Conservation (phyloP, 1,140 invertebrate species). For the Penaeus indicus region DNA sequence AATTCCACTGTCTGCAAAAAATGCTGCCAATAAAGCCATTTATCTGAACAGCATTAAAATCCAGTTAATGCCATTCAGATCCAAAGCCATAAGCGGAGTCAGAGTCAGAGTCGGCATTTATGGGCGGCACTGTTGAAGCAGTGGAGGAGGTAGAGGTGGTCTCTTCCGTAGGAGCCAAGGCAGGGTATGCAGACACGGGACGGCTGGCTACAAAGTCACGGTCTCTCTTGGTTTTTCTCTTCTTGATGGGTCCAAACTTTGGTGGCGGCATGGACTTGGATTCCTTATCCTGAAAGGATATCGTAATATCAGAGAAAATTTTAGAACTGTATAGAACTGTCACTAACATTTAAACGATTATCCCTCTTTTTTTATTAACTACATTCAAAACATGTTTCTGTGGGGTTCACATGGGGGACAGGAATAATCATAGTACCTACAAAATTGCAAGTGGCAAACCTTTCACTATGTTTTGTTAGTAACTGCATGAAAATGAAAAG, state of each 20-base stretch:
- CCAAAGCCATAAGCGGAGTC: conserved; percentile 86
- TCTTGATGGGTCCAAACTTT: conserved; percentile 77
- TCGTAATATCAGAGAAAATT: too few species aligned
- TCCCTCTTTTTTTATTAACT: conserved; percentile 73
- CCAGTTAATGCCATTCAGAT: conserved; percentile 75
- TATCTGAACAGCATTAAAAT: too few species aligned
- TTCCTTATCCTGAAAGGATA: conserved; percentile 68
- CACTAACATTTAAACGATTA: conserved; percentile 27
- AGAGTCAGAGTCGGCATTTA: conserved; percentile 74
- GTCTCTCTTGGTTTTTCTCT: conserved; percentile 74
- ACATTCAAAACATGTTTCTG: conserved; percentile 70
- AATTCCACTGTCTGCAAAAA: too few species aligned
- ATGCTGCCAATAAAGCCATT: too few species aligned
- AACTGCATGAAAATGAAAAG: too few species aligned
- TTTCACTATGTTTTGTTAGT: too few species aligned
- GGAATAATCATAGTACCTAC: too few species aligned
- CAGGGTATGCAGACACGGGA: conserved; percentile 70
- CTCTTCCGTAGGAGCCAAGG: conserved; percentile 67
- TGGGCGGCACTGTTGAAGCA: conserved; percentile 72
- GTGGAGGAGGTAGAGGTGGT: conserved; percentile 49
- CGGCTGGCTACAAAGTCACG: conserved; percentile 44
- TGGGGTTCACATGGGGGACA: too few species aligned
- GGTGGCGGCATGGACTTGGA: conserved; percentile 80
- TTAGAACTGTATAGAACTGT: conserved; percentile 36
- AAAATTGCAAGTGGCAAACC: too few species aligned